These are phyloP conservation scores for Ametastegia equiseti DNA, from an alignment of 2,888 invertebrate genomes.

Conservation along the genomic window DNA sequence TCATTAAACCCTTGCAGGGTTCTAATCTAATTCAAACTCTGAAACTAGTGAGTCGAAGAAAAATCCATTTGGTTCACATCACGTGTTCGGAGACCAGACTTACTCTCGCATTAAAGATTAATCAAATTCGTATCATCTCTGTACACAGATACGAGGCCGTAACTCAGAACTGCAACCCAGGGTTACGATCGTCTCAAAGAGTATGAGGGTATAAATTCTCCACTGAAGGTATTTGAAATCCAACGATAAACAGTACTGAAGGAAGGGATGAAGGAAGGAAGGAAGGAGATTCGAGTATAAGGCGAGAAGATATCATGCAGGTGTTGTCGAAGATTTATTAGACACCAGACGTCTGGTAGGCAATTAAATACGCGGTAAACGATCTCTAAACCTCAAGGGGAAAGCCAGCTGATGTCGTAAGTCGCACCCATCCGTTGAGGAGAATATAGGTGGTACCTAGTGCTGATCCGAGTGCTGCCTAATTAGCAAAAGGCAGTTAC, in stretches of 20 bases:
- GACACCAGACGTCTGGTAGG: conserved; percentile 57
- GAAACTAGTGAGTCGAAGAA: neutral
- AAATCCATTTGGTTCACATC: neutral
- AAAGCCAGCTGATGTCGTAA: conserved; percentile 36
- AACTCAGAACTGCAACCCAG: neutral
- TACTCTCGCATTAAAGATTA: neutral
- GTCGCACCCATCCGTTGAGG: neutral
- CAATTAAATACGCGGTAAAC: conserved; percentile 65
- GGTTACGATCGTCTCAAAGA: neutral
- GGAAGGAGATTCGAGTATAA: too few species aligned
- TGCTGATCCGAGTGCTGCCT: neutral
- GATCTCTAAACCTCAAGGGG: conserved; percentile 34
- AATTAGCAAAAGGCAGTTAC: conserved; percentile 34
- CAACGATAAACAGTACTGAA: conserved; percentile 70
- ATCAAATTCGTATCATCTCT: conserved; percentile 17
- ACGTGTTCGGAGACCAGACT: neutral
- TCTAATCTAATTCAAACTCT: conserved; percentile 27
- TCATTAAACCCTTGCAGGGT: conserved; percentile 32
- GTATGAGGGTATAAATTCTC: neutral
- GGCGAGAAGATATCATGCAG: conserved; percentile 67
- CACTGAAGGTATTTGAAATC: neutral
- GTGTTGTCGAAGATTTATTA: conserved; percentile 75
- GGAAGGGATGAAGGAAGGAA: too few species aligned
- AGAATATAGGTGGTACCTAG: neutral
- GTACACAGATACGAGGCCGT: neutral